Conservation (phyloP, 2,888 invertebrate species). For the Dryococelus australis region DNA sequence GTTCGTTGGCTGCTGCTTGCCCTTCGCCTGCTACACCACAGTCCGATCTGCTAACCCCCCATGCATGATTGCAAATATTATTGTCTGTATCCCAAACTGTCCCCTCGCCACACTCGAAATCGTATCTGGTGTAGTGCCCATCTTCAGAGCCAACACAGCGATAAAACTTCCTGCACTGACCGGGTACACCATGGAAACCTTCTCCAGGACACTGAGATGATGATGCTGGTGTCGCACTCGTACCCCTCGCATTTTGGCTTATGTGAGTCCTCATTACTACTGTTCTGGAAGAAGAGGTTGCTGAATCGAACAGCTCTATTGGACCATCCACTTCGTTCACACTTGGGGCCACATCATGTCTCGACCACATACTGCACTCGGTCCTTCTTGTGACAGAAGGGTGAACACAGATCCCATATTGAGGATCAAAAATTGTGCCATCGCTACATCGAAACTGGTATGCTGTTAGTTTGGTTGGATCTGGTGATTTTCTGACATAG, state of each 20-base stretch:
- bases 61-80: slow-evolving; percentile 75
- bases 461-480: slow-evolving; percentile 17
- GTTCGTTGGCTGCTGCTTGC: slow-evolving; percentile 18
- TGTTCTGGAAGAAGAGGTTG: too few relatives aligned
- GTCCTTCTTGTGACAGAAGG: slow-evolving; percentile 71
- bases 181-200: slow-evolving; percentile 70
- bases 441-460: slow-evolving; percentile 69
- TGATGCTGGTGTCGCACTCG: slow-evolving; percentile 25
- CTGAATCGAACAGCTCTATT: too few relatives aligned
- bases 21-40: slow-evolving; percentile 43
- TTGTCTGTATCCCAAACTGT: slow-evolving; percentile 78
- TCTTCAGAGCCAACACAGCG: slow-evolving; percentile 70
- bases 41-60: slow-evolving; percentile 60
- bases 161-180: slow-evolving; percentile 70
- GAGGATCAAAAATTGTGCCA: slow-evolving; percentile 77
- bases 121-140: slow-evolving; percentile 69
- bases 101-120: slow-evolving; percentile 76
- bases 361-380: slow-evolving; percentile 64
- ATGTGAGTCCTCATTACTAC: too few relatives aligned
- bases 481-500: slow-evolving; percentile 20
- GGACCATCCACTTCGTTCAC: not conserved
- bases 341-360: not conserved
- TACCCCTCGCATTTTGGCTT: not conserved
- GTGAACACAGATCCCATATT: slow-evolving; percentile 73
- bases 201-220: slow-evolving; percentile 61